Evolutionary conservation across 2,888 invertebrate species (phyloP).

Genomic region (Eilema griseolum): DNA sequence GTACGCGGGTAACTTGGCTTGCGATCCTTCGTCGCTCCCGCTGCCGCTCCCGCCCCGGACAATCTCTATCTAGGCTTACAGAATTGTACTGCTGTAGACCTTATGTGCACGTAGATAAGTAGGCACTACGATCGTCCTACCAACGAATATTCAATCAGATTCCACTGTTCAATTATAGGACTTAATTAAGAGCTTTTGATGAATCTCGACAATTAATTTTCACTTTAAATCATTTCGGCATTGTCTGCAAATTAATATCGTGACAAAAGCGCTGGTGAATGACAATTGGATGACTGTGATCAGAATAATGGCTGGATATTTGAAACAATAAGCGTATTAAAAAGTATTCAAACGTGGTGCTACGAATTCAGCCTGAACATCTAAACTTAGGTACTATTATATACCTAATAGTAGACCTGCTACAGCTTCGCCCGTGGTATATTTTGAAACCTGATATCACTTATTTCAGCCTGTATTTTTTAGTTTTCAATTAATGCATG

Average conservation of each 20-base stretch:
- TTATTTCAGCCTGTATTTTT: no score
- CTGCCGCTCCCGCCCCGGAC: no score
- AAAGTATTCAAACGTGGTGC: not conserved
- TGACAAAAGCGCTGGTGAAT: conserved; percentile 47
- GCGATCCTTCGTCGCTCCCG: no score
- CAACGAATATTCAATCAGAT: conserved; percentile 35
- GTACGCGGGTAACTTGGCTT: no score
- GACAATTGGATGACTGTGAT: conserved; percentile 56
- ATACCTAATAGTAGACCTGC: no score
- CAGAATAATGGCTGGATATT: conserved; percentile 46
- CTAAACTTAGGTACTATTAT: no score
- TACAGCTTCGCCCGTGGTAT: no score
- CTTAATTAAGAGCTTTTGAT: conserved; percentile 52
- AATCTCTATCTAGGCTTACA: no score
- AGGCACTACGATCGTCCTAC: conserved; percentile 25
- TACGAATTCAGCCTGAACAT: not conserved
- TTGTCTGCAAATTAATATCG: conserved; percentile 61
- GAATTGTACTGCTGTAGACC: no score
- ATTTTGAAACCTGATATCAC: no score
- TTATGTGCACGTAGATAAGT: not conserved
- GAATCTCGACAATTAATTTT: conserved; percentile 55
- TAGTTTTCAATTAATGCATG: no score
- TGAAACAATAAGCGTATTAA: conserved; percentile 35
- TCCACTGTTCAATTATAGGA: conserved; percentile 36
- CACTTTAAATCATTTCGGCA: conserved; percentile 57